Base-by-base conservation (phyloP, 2,113 vertebrate species). In the Brachionichthys hirsutus region DNA sequence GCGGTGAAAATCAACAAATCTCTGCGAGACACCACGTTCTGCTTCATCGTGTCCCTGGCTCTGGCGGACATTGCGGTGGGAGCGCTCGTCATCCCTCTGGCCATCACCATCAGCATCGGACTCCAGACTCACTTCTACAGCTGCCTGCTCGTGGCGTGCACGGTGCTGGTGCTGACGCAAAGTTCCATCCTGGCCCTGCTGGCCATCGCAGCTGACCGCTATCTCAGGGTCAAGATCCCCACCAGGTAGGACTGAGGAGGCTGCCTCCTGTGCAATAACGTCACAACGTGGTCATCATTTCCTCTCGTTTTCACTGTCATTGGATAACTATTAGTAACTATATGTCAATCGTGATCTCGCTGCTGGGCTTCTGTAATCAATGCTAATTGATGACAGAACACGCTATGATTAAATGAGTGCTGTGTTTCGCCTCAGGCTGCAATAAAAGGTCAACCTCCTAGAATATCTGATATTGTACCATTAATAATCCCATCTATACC, bases 181-280 rank as follows among this genome's bases (percentile, higher is more conserved):
- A 99, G 96, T 92, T 99, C 97, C 55, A 97, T 99, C 88, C 92
- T 99, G 63, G 96, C 97, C 0, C 91, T 99, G 19, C 92, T 99
- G 81, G 97, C 97, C 4, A 99, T 99, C 0, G 96, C 97, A 0
- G 93, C 98, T 74, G 97, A 99, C 84, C 93, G 97, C 7, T 99
- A 99, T 75, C 94, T 99, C 65, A 91, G 96, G 3, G 95, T 99
- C 83, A 98, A 95, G 92, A 96, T 98, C 80, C 97, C 96, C 0
- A 95, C 94, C 87, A 95, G 97, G 97, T 99, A 92, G 84, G 36
- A 6, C 36, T 12, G 18, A 17, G 30, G 18, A 17, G 30, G 30
- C 46, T 61, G 15, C 48, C 40, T 62, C 11, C 11, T 20, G 0
- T 13, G 40, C 20, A 24, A 9, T 13, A 50, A 18, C n/a, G 45